Evolutionary conservation across 2,797 vertebrate genomes (phyloP).

Genomic region (Taeniopygia guttata): DNA sequence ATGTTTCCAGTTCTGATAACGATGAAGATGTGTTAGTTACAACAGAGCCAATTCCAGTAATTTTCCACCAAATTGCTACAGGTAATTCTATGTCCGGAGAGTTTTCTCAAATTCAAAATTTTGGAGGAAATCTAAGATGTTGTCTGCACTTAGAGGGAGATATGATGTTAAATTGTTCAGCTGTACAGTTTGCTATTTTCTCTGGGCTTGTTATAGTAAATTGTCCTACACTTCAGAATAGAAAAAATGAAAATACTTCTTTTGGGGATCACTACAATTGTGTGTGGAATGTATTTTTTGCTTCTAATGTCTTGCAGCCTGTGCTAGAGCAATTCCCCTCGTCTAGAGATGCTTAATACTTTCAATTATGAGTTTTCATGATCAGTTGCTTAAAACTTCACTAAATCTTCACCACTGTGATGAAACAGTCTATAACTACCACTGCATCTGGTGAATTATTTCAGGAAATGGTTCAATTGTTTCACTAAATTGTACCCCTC

Average conservation of each 20-base stretch:
- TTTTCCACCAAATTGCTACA: constrained; percentile 88
- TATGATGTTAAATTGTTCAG: not conserved
- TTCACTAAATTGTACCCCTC: not conserved
- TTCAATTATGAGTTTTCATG: not conserved
- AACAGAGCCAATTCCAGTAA: constrained; percentile 88
- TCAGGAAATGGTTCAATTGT: not conserved
- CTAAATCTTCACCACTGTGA: not conserved
- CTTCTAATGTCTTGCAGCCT: not conserved
- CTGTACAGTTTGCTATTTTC: not conserved
- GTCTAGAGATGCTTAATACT: not conserved
- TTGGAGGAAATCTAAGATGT: not conserved
- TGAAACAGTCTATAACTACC: not conserved
- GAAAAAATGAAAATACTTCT: not conserved
- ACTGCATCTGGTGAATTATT: not conserved
- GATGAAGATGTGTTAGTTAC: constrained; percentile 90
- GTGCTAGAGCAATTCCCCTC: not conserved
- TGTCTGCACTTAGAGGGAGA: not conserved
- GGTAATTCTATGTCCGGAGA: constrained; percentile 71
- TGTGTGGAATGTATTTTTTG: not conserved
- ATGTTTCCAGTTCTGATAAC: constrained; percentile 90
- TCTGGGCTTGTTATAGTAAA: not conserved
- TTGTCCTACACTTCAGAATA: not conserved
- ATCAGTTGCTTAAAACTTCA: not conserved
- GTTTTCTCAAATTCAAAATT: not conserved
- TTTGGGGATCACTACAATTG: not conserved